These are phyloP conservation scores for Mus caroli DNA, from an alignment of 2,797 vertebrate species.

Conservation along the genomic window DNA sequence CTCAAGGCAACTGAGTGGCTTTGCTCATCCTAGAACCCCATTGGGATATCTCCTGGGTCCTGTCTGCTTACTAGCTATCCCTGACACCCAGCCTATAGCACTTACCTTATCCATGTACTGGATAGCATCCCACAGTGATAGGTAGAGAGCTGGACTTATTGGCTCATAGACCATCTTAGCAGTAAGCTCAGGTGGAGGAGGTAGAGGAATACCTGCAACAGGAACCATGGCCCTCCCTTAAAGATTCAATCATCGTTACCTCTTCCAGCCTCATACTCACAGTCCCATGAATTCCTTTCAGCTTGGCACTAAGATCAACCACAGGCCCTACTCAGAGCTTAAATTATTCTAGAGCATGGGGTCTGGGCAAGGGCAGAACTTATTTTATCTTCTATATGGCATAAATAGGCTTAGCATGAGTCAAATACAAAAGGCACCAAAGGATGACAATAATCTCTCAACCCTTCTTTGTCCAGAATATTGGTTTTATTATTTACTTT, in stretches of 20 bases:
- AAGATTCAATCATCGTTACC: not conserved
- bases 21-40: not conserved
- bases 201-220: constrained; percentile 88
- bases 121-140: constrained; percentile 96
- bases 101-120: constrained; percentile 90
- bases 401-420: not conserved
- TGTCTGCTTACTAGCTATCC: not conserved
- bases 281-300: not conserved
- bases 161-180: constrained; percentile 92
- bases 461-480: not conserved
- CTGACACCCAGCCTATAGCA: not conserved
- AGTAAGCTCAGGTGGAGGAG: constrained; percentile 90
- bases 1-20: not conserved
- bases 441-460: not conserved
- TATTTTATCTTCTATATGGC: not conserved
- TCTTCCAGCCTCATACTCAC: not conserved
- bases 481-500: not conserved
- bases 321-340: not conserved
- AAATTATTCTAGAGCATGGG: not conserved
- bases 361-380: fast-evolving
- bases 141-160: constrained; percentile 91
- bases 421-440: not conserved
- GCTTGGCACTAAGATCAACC: not conserved
- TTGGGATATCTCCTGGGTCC: not conserved
- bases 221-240: not conserved